phyloP scores from a whole-genome alignment of 2,113 vertebrate species.

The Heterocephalus glaber region DNA sequence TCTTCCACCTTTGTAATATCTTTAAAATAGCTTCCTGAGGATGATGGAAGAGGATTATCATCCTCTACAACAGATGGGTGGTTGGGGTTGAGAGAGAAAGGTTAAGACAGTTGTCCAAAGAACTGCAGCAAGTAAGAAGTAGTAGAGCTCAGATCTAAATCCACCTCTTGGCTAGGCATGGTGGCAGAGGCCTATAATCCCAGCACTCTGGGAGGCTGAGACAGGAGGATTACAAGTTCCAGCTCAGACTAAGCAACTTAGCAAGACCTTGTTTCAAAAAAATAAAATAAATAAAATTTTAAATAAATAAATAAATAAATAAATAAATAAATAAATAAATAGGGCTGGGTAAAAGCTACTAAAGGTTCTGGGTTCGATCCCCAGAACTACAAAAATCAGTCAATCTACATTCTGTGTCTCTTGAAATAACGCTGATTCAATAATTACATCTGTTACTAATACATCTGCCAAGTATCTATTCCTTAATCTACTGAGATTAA shows the following conservation, averaged over 20 bases:
- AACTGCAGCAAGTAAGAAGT: not conserved
- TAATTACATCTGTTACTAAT: constrained; percentile 45
- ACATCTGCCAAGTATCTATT: not conserved
- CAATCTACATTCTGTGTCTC: not conserved
- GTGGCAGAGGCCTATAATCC: not conserved
- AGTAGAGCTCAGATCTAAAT: not conserved
- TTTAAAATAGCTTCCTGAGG: not conserved
- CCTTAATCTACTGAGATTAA: constrained; percentile 26
- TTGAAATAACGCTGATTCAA: constrained; percentile 27
- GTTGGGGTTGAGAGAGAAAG: not conserved
- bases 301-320: too few relatives aligned
- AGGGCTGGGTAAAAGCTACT: not conserved
- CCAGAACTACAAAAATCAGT: not conserved
- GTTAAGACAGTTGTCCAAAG: not conserved
- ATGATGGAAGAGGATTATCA: not conserved
- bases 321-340: not conserved
- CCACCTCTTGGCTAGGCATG: not conserved
- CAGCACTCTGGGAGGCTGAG: not conserved
- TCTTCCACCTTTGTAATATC: not conserved
- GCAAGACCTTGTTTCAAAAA: not conserved
- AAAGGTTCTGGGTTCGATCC: not conserved
- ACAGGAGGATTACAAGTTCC: not conserved
- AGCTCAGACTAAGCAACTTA: not conserved
- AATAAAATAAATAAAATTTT: not conserved
- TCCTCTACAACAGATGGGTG: not conserved